A percentile compares a stretch with the other conserved stretches of the same genome.
These are phyloP conservation scores for Nasonia giraulti DNA, from an alignment of 1,140 invertebrate species.

Conservation along the genomic window DNA sequence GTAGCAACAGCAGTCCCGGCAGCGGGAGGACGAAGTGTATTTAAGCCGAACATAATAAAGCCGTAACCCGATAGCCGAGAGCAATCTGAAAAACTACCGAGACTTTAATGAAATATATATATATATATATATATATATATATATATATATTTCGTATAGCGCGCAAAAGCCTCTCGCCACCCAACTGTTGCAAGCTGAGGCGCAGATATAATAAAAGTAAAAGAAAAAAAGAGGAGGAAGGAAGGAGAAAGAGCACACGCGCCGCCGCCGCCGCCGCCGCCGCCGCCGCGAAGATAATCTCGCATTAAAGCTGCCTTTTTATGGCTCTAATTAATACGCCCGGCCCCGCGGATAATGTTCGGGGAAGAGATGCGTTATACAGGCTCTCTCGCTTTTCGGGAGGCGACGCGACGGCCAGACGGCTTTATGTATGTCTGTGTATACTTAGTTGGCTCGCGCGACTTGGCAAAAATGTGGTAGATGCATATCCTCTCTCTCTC, in stretches of 20 bases:
- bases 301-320: slow-evolving; percentile 48
- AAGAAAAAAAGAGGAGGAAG: slow-evolving; percentile 1
- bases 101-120: slow-evolving; percentile 45
- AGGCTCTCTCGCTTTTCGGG: too few species aligned
- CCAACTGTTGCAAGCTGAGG: slow-evolving; percentile 44
- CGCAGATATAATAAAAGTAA: slow-evolving; percentile 26
- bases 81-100: slow-evolving; percentile 45
- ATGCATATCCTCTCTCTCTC: neutral
- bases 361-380: neutral
- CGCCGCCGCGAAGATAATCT: slow-evolving; percentile 46
- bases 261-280: too few species aligned
- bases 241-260: slow-evolving; percentile 33
- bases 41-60: slow-evolving; percentile 40
- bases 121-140: neutral
- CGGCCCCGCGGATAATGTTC: slow-evolving; percentile 7
- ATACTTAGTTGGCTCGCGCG: neutral
- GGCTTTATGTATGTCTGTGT: neutral
- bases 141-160: neutral
- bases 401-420: too few species aligned
- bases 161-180: slow-evolving; percentile 18
- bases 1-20: neutral
- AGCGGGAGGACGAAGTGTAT: slow-evolving; percentile 9
- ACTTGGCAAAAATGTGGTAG: neutral
- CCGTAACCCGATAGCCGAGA: slow-evolving; percentile 30
- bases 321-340: slow-evolving; percentile 47